Evolutionary conservation across 2,888 invertebrate genomes (phyloP).

Genomic region (Leistus spinibarbis): DNA sequence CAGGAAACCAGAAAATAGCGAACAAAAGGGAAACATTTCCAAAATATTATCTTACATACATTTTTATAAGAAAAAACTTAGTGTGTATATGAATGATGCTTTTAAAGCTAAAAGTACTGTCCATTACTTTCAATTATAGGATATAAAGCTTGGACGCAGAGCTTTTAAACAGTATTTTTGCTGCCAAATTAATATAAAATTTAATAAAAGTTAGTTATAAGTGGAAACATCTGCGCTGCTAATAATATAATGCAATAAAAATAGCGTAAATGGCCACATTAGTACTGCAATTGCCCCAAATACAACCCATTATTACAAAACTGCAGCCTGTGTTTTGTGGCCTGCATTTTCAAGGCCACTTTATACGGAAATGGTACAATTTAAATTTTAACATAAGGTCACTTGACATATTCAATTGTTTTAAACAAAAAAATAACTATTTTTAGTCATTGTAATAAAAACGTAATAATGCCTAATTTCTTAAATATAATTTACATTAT

Average conservation of each 20-base stretch:
- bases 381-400: too few species aligned
- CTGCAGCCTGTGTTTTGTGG: not conserved
- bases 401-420: too few species aligned
- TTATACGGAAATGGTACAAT: too few species aligned
- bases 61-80: too few species aligned
- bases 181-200: slow-evolving; percentile 37
- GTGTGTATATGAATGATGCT: too few species aligned
- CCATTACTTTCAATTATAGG: slow-evolving; percentile 6
- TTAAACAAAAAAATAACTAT: not conserved
- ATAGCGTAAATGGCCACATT: slow-evolving; percentile 24
- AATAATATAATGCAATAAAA: slow-evolving; percentile 34
- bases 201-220: slow-evolving; percentile 30
- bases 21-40: too few species aligned
- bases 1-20: too few species aligned
- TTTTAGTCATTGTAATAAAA: too few species aligned
- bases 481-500: not conserved
- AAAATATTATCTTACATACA: too few species aligned
- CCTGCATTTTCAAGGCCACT: not conserved
- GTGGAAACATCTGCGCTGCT: slow-evolving; percentile 24
- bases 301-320: not conserved
- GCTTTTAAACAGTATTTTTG: slow-evolving; percentile 11
- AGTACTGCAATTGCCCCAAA: slow-evolving; percentile 22
- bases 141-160: not conserved
- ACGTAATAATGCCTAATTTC: too few species aligned
- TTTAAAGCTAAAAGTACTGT: not conserved